Evolutionary conservation across 2,113 vertebrate species (phyloP), one percentile per base, ranked within the genome.

Genomic region (Puntigrus tetrazona): DNA sequence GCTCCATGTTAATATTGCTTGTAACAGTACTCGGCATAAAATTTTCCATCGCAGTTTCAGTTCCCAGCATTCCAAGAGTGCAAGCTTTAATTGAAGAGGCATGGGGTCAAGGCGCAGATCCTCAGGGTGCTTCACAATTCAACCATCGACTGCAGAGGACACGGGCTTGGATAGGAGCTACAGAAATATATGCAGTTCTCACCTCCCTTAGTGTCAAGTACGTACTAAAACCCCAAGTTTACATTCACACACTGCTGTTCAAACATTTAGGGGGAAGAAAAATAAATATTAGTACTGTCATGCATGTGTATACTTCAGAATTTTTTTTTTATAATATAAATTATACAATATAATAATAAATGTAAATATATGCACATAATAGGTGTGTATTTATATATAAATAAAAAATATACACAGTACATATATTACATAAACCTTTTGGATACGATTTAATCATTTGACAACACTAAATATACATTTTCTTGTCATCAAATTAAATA

Each of bases 121-220:
- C 97, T 69, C 95, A 96, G 1, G 98, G 98, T 10, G 97, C 97
- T 2, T 96, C 95, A 85, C 96, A 98, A 84, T 97, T 98, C 87
- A 96, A 92, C 87, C 89, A 92, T 80, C 93, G 83, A 72, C 92
- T 99, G 83, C 94, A 93, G 69, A 96, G 96, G 84, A 97, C 97
- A 59, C 94, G 93, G 65, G 96, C 97, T 41, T 99, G 98, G 98
- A 98, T 99, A 74, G 98, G 98, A 90, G 96, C 97, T 45, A 99
- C 96, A 83, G 97, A 99, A 94, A 95, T 99, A 85, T 98, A 96
- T 88, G 92, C 93, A n/a, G 92, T 99, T 4, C 92, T 98, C 86
- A 97, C 95, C 57, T 97, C 92, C 65, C 92, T 97, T 61, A 91
- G 94, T 78, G 88, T 98, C 89, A 97, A 95, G 97, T 97, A 91